These are phyloP conservation scores for Polymixis flavicincta DNA, from an alignment of 2,888 invertebrate species.

Conservation along the genomic window DNA sequence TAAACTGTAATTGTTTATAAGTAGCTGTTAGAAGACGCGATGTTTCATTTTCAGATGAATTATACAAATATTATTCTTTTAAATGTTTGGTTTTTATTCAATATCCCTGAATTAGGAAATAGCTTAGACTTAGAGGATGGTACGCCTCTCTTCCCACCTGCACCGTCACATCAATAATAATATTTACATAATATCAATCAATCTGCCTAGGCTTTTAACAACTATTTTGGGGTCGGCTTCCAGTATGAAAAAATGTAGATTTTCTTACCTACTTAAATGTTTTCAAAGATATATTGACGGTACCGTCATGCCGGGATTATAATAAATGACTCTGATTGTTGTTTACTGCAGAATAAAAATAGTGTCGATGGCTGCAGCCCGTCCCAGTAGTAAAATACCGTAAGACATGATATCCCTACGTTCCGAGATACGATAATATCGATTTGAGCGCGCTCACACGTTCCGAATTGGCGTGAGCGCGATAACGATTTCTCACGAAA, in stretches of 20 bases:
- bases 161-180: background rate
- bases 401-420: too few species aligned
- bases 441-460: too few species aligned
- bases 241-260: background rate
- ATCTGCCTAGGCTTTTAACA: background rate
- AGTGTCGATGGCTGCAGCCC: background rate
- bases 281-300: too few species aligned
- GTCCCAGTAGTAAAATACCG: background rate
- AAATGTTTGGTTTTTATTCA: constrained; percentile 66
- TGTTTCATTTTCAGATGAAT: constrained; percentile 78
- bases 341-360: background rate
- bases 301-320: too few species aligned
- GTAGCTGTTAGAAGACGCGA: constrained; percentile 44
- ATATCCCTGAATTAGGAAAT: background rate
- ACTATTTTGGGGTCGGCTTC: background rate
- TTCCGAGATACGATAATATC: too few species aligned
- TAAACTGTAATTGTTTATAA: constrained; percentile 44
- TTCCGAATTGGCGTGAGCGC: too few species aligned
- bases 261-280: too few species aligned
- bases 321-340: background rate
- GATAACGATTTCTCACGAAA: too few species aligned
- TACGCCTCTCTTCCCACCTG: too few species aligned
- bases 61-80: constrained; percentile 84
- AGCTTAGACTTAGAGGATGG: too few species aligned
- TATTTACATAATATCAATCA: background rate